Conservation (phyloP, 1,140 invertebrate genomes). For the Drosophila asahinai region DNA sequence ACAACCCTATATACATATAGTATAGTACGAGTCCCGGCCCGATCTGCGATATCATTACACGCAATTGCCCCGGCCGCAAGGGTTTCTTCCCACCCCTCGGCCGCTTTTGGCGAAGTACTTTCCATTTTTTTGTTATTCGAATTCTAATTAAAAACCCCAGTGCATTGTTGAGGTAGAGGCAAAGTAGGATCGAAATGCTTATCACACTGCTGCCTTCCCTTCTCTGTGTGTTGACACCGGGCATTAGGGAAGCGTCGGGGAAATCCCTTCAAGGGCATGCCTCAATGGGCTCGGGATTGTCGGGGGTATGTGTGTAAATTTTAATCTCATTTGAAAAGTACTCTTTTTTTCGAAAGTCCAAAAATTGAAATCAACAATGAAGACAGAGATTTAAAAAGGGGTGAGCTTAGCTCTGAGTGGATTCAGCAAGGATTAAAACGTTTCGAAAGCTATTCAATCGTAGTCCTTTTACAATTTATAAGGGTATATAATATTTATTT, state of each 20-base stretch:
- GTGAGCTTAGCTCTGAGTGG: constrained; percentile 25
- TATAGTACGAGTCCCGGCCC: not conserved
- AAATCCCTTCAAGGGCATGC: constrained; percentile 76
- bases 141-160: constrained; percentile 80
- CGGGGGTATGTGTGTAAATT: constrained; percentile 47
- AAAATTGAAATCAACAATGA: constrained; percentile 73
- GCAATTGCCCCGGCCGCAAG: constrained; percentile 60
- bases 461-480: not conserved
- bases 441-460: constrained; percentile 14
- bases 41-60: constrained; percentile 69
- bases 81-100: constrained; percentile 40
- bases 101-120: constrained; percentile 46
- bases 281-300: constrained; percentile 45
- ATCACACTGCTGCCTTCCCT: constrained; percentile 64
- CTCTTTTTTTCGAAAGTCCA: constrained; percentile 71
- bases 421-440: constrained; percentile 31
- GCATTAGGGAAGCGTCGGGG: constrained; percentile 56
- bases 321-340: constrained; percentile 81
- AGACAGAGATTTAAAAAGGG: constrained; percentile 43
- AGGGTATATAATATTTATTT: not conserved
- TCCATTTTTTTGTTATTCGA: constrained; percentile 61
- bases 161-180: constrained; percentile 65
- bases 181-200: constrained; percentile 62
- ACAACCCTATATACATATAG: constrained; percentile 43
- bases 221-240: constrained; percentile 69